These are phyloP conservation scores for Ectemnius cavifrons DNA, from an alignment of 2,888 invertebrate species.

Conservation along the genomic window DNA sequence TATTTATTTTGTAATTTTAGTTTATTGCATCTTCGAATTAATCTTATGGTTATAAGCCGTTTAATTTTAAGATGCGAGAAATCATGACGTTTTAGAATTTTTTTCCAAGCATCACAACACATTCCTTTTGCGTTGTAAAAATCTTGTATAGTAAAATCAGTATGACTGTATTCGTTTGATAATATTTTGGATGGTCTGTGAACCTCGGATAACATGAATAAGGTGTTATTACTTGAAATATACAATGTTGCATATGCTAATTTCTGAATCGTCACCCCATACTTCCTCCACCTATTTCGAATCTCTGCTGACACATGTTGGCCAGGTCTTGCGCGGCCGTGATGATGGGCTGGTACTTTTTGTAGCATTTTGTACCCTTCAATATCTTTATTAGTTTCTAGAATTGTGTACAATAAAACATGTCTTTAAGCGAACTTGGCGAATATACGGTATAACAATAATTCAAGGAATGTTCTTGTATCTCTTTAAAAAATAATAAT, in stretches of 20 bases:
- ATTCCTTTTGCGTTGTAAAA: background rate
- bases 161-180: conserved; percentile 7
- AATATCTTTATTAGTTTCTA: background rate
- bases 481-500: no score
- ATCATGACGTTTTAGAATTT: conserved; percentile 34
- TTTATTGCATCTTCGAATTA: background rate
- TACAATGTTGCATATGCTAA: conserved; percentile 2
- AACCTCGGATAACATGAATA: background rate
- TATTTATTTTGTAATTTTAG: conserved; percentile 32
- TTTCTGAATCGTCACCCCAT: background rate
- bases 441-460: no score
- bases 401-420: no score
- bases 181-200: background rate
- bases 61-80: conserved; percentile 22
- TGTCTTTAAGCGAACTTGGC: no score
- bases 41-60: conserved; percentile 18
- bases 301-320: no score
- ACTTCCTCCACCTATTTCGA: background rate
- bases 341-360: no score
- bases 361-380: background rate
- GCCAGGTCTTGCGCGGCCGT: no score
- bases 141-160: background rate
- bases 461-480: no score
- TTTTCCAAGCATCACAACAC: conserved; percentile 1
- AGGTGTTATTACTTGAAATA: conserved; percentile 3